These are phyloP conservation scores for Pangasius djambal DNA, from an alignment of 2,797 vertebrate genomes.

Conservation along the genomic window DNA sequence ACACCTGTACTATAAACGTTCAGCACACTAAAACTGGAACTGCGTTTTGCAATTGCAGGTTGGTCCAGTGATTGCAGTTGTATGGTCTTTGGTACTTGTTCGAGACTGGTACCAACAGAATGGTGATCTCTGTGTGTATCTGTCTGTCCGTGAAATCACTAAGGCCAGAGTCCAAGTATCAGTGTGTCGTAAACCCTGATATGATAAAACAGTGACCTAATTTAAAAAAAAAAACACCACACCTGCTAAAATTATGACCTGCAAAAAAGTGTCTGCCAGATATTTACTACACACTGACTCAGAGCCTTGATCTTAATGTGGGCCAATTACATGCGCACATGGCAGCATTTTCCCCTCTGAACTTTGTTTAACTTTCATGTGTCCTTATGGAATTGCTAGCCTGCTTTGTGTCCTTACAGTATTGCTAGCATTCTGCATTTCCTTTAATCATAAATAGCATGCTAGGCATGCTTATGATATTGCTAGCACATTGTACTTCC, in stretches of 20 bases:
- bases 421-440: neutral
- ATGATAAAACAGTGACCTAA: neutral
- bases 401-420: neutral
- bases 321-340: neutral
- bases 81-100: slow-evolving; percentile 8
- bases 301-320: neutral
- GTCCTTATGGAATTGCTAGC: neutral
- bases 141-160: neutral
- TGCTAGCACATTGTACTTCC: neutral
- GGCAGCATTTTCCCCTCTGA: neutral
- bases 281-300: neutral
- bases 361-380: neutral
- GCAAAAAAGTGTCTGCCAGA: neutral
- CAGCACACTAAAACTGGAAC: neutral
- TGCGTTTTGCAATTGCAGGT: neutral
- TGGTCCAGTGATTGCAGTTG: neutral
- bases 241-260: neutral
- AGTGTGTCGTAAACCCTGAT: slow-evolving; percentile 13
- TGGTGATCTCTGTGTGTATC: neutral
- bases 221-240: neutral
- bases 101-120: neutral
- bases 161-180: slow-evolving; percentile 28
- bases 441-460: neutral
- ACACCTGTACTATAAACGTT: neutral
- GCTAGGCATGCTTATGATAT: neutral